Evolutionary conservation across 1,140 invertebrate genomes (phyloP).

Genomic region (Limonius californicus): DNA sequence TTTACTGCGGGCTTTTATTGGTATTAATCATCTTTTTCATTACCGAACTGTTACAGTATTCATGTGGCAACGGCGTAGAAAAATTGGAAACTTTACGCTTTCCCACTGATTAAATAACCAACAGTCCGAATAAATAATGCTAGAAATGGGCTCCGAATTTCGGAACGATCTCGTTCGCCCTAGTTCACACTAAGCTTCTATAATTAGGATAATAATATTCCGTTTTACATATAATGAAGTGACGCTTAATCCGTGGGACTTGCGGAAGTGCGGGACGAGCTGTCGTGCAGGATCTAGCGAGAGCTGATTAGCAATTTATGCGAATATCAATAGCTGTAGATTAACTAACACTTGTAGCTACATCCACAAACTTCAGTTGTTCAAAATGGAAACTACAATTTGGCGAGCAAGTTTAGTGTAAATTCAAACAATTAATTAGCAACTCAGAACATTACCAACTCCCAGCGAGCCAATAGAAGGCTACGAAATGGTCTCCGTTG

Average conservation of each 20-base stretch:
- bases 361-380: constrained; percentile 5
- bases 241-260: constrained; percentile 2
- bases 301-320: constrained; percentile 7
- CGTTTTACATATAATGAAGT: constrained; percentile 5
- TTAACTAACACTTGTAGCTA: constrained; percentile 18
- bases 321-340: constrained; percentile 14
- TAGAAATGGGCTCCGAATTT: too few relatives aligned
- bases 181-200: neutral
- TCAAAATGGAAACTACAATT: constrained; percentile 9
- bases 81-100: too few relatives aligned
- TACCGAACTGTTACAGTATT: neutral
- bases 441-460: constrained; percentile 13
- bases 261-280: neutral
- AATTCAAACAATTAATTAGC: constrained; percentile 19
- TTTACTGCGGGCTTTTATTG: constrained; percentile 25
- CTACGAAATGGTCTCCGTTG: constrained; percentile 2
- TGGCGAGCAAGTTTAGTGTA: constrained; percentile 9
- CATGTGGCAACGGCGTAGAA: too few relatives aligned
- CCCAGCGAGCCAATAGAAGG: neutral
- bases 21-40: constrained; percentile 15
- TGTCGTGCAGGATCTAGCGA: neutral
- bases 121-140: too few relatives aligned
- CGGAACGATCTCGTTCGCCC: neutral
- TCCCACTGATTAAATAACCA: too few relatives aligned
- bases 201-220: constrained; percentile 3